Evolutionary conservation across 2,888 invertebrate species (phyloP).

Genomic region (Cenopis cana): DNA sequence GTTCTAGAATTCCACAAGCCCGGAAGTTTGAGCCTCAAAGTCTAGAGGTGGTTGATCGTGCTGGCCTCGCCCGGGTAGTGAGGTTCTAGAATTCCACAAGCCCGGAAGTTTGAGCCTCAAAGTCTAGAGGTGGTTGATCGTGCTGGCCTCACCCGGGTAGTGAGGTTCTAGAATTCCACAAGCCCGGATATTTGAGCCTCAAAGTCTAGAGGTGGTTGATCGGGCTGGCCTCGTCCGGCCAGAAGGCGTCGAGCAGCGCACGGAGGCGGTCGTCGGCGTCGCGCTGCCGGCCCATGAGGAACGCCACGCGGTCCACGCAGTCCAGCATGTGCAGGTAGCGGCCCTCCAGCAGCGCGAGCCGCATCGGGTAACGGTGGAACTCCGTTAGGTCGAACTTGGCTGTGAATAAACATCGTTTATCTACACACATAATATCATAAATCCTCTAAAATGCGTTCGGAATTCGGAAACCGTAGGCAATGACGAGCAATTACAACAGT

Average conservation of each 20-base stretch:
- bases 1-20: neutral
- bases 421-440: no score
- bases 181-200: neutral
- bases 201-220: constrained; percentile 9
- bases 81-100: no score
- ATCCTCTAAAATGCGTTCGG: no score
- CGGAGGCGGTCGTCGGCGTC: constrained; percentile 64
- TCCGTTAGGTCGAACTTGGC: constrained; percentile 65
- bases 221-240: constrained; percentile 61
- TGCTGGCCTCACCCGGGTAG: no score
- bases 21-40: neutral
- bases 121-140: no score
- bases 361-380: constrained; percentile 72
- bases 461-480: no score
- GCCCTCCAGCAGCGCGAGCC: constrained; percentile 67
- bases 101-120: no score
- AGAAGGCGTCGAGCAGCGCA: constrained; percentile 68
- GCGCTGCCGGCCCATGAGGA: constrained; percentile 67
- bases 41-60: no score
- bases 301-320: constrained; percentile 72
- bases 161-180: neutral
- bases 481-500: no score
- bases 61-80: no score
- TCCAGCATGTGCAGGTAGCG: constrained; percentile 75
- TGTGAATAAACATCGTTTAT: constrained; percentile 49